These are phyloP conservation scores for Myxocyprinus asiaticus DNA, from an alignment of 2,113 vertebrate species.

Conservation along the genomic window DNA sequence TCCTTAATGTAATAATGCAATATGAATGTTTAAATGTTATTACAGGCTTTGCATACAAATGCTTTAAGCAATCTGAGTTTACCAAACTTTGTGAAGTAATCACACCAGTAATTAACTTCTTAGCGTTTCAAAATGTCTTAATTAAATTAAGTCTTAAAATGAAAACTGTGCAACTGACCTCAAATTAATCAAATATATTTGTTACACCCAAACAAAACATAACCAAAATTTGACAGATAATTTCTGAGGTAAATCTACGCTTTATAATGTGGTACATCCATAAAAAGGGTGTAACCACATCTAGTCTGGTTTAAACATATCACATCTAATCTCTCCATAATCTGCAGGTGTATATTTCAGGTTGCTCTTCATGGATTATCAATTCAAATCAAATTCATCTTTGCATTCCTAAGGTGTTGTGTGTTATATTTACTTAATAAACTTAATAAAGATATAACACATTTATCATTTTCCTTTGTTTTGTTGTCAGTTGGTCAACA, in stretches of 20 bases:
- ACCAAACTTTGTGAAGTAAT: neutral
- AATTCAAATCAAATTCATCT: no score
- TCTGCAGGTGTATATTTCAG: neutral
- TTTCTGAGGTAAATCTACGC: neutral
- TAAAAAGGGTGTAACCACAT: neutral
- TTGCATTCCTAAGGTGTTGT: neutral
- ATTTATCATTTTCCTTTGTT: neutral
- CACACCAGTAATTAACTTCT: neutral
- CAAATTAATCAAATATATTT: neutral
- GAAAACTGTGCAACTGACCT: neutral
- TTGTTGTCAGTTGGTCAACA: no score
- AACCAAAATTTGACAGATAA: slow-evolving; percentile 2
- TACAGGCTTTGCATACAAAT: no score
- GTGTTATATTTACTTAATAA: neutral
- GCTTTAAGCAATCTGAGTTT: neutral
- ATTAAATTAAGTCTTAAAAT: no score
- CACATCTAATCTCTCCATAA: neutral
- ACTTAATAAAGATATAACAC: neutral
- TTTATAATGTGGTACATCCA: neutral
- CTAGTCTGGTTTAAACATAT: neutral
- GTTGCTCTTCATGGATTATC: no score
- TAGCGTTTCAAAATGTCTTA: no score
- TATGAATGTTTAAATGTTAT: neutral
- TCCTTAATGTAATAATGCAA: neutral
- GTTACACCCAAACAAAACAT: neutral